These are phyloP conservation scores for Mesorhabditis spiculigera DNA, from an alignment of 2,888 invertebrate genomes.

Conservation along the genomic window DNA sequence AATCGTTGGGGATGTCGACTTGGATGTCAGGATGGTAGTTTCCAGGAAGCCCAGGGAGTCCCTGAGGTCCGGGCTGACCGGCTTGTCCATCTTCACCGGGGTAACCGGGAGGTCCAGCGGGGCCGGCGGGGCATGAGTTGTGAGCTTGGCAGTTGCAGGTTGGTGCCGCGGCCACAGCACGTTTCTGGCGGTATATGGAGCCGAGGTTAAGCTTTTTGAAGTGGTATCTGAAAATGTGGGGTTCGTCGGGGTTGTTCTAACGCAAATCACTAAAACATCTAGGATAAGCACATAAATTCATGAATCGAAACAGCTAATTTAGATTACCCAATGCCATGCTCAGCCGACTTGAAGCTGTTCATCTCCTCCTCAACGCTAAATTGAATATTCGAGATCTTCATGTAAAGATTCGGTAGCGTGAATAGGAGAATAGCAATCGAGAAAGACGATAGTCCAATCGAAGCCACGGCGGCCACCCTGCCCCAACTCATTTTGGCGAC, in stretches of 20 bases:
- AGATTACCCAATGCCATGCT: not conserved
- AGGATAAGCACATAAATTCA: too few species aligned
- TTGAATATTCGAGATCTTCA: not conserved
- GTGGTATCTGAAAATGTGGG: not conserved
- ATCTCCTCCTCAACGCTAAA: not conserved
- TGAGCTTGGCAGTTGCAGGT: constrained; percentile 12
- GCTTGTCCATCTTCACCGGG: constrained; percentile 10
- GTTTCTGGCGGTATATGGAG: constrained; percentile 7
- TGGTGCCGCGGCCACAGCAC: constrained; percentile 7
- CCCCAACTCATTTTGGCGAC: not conserved
- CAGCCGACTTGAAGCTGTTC: constrained; percentile 1
- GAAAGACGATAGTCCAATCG: not conserved
- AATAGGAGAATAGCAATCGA: constrained; percentile 3
- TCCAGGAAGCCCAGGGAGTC: constrained; percentile 12
- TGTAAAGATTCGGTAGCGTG: not conserved
- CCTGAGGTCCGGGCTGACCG: constrained; percentile 10
- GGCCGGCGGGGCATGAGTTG: constrained; percentile 12
- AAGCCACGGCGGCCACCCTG: not conserved
- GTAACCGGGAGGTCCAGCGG: constrained; percentile 10
- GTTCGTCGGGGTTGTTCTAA: not conserved
- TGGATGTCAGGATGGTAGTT: constrained; percentile 7
- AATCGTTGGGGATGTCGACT: constrained; percentile 7
- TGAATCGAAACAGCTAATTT: not conserved
- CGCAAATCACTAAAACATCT: too few species aligned
- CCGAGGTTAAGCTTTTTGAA: not conserved